Percentiles rank a stretch among this genome's conserved stretches.
phyloP scores from a whole-genome alignment of 2,797 vertebrate genomes.

The Gadopsis bispinosus region DNA sequence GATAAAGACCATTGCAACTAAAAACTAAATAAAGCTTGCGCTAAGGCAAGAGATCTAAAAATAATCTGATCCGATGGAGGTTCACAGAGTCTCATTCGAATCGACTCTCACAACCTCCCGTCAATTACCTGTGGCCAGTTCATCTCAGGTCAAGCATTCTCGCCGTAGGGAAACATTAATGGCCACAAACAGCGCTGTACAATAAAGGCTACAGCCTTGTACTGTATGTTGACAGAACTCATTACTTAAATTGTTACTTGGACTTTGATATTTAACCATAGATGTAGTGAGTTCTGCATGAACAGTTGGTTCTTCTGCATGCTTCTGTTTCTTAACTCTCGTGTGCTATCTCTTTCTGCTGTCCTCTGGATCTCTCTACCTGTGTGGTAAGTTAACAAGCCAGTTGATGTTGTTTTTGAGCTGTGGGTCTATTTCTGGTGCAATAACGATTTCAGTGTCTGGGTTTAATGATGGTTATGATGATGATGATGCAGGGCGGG shows the following conservation, averaged over 20 bases:
- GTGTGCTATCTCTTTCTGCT: constrained; percentile 83
- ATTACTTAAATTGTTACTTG: not conserved
- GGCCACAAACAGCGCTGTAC: not conserved
- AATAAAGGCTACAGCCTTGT: not conserved
- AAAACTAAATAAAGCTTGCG: not conserved
- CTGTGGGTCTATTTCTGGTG: constrained; percentile 54
- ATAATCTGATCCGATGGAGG: no score
- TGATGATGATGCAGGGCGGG: constrained; percentile 24
- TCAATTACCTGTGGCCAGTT: not conserved
- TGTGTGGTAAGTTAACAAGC: constrained; percentile 83
- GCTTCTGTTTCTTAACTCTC: constrained; percentile 74
- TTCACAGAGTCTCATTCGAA: not conserved
- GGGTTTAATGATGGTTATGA: constrained; percentile 32
- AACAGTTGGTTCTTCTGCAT: constrained; percentile 46
- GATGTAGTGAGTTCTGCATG: constrained; percentile 36
- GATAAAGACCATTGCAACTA: not conserved
- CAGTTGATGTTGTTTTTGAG: constrained; percentile 58
- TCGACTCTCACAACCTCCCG: not conserved
- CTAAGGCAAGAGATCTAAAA: not conserved
- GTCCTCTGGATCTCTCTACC: constrained; percentile 81
- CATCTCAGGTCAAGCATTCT: not conserved
- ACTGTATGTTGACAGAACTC: not conserved
- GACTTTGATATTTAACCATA: constrained; percentile 9
- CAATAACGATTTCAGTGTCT: constrained; percentile 47
- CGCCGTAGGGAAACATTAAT: not conserved